A percentile compares a stretch with the other conserved stretches of the same genome.
Evolutionary conservation across 2,113 vertebrate species (phyloP).

Genomic region (Arvicanthis niloticus): DNA sequence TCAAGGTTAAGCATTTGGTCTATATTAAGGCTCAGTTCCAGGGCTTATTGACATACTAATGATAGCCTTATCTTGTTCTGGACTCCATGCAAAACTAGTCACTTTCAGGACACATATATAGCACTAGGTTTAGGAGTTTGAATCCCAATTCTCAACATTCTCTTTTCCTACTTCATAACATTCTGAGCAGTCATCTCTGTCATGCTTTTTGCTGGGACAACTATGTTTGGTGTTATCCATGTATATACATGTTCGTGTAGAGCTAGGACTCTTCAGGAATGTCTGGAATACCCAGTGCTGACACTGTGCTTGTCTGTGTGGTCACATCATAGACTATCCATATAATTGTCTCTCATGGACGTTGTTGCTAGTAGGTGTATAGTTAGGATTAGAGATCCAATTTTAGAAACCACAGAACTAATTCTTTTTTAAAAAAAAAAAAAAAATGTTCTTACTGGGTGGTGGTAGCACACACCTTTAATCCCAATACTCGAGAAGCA

Average conservation of each 20-base stretch:
- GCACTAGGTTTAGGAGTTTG: neutral
- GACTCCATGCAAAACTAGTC: neutral
- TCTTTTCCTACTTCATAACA: neutral
- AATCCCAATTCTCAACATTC: neutral
- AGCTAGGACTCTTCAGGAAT: neutral
- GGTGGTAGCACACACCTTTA: neutral
- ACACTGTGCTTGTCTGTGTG: neutral
- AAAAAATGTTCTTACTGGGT: neutral
- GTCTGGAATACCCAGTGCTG: neutral
- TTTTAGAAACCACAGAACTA: neutral
- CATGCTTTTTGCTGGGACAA: neutral
- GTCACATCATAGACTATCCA: neutral
- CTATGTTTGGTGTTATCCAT: neutral
- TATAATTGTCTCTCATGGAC: no score
- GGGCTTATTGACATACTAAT: neutral
- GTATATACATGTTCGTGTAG: no score
- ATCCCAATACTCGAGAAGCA: neutral
- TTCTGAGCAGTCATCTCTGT: neutral
- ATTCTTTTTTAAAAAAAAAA: no score
- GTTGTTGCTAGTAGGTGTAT: neutral
- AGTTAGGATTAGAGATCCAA: neutral
- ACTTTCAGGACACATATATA: no score
- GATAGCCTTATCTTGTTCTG: no score
- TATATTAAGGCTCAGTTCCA: neutral
- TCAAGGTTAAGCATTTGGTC: neutral